Evolutionary conservation across 2,888 invertebrate genomes (phyloP), one percentile per base, ranked within the genome.

Genomic region (Prenolepis imparis): DNA sequence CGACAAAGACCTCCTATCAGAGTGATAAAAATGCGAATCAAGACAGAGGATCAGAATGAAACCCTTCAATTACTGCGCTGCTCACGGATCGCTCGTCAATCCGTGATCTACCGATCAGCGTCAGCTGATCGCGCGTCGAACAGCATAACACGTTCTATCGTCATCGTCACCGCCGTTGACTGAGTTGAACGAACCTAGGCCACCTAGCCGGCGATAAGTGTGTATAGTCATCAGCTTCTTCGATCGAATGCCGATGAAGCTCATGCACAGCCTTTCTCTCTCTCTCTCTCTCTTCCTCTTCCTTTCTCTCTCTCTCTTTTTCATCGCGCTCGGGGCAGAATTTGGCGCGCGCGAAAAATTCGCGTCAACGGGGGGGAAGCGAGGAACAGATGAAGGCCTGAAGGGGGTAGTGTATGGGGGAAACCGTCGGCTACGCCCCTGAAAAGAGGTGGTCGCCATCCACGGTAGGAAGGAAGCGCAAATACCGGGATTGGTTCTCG

Each of bases 401-500:
- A 24, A 57, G 72, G 72, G 72, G 24, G 85, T 82, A 82, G 82
- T 75, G 84, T 66, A 84, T 82, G 81, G 89, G 88, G 87, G 89
- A 72, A 84, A 89, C 86, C 88, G 90, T 86, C 88, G 93, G 93
- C 91, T 93, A 93, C 93, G 94, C 93, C 94, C 94, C 94, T 94
- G 93, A 86, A 91, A 92, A 93, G 93, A 93, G 93, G 93, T 93
- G 93, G 93, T 92, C 93, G 92, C 93, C 90, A 93, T 93, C 92
- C 91, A 89, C 92, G 92, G 92, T 93, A 92, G 93, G 93, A 93
- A 93, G 93, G 93, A 93, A 93, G 93, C 92, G 92, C 93, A 93
- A 93, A 93, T 93, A 93, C 92, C 90, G 91, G 93, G 93, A 93
- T 93, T 93, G 93, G 93, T 92, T 93, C 93, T 92, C 93, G 93